phyloP scores from a whole-genome alignment of 2,888 invertebrate species.

The Agrilus mali region DNA sequence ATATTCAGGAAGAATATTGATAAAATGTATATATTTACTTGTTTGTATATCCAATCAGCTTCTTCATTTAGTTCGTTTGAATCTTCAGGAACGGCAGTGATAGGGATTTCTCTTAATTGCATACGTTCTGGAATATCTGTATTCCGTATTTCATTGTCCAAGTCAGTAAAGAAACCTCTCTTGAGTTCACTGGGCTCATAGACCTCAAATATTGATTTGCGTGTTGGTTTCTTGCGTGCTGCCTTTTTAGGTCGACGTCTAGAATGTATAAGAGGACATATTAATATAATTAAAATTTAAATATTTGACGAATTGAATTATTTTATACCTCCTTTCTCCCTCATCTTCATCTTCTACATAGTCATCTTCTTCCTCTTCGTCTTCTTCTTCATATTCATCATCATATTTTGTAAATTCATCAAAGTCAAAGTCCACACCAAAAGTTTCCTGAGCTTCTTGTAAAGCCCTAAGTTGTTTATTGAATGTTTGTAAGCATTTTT shows the following conservation, averaged over 20 bases:
- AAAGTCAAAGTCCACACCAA: conserved; percentile 97
- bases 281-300: conserved; percentile 1
- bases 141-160: conserved; percentile 81
- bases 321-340: conserved; percentile 31
- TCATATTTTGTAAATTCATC: conserved; percentile 82
- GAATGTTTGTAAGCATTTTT: background rate
- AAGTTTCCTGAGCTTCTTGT: conserved; percentile 97
- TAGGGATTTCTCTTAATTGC: conserved; percentile 79
- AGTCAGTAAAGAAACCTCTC: conserved; percentile 87
- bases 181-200: conserved; percentile 97
- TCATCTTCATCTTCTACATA: conserved; percentile 66
- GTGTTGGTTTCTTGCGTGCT: conserved; percentile 61
- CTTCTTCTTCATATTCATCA: conserved; percentile 75
- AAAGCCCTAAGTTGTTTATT: conserved; percentile 49
- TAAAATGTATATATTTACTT: conserved; percentile 24
- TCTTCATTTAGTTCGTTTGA: conserved; percentile 86
- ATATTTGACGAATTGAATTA: background rate
- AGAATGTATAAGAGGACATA: background rate
- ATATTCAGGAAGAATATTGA: background rate
- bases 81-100: conserved; percentile 69
- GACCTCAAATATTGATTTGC: conserved; percentile 83
- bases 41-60: conserved; percentile 94
- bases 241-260: conserved; percentile 57
- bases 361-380: conserved; percentile 70
- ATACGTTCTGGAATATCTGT: conserved; percentile 86